Evolutionary conservation across 23 tunicate species (phyloP), one percentile per base, ranked within the genome.

Genomic region (Trididemnum miniatum): DNA sequence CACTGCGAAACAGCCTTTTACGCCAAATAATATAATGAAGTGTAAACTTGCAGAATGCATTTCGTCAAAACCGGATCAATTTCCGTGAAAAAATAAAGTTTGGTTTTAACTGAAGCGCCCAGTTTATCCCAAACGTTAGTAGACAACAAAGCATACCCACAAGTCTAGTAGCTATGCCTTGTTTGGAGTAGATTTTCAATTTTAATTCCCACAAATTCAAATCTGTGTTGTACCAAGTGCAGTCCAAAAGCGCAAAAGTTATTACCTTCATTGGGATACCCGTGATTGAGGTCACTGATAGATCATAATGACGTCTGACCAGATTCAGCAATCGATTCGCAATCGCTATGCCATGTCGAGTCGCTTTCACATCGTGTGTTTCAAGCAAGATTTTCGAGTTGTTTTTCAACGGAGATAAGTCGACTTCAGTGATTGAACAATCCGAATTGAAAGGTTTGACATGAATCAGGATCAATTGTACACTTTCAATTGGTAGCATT

Each of bases 211-310:
- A n/a, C n/a, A n/a, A n/a, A n/a, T n/a, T n/a, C n/a, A n/a, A n/a
- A n/a, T n/a, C n/a, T n/a, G n/a, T n/a, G n/a, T n/a, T n/a, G n/a
- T n/a, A n/a, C n/a, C n/a, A n/a, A n/a, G n/a, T n/a, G n/a, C n/a
- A n/a, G n/a, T n/a, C n/a, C n/a, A n/a, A n/a, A n/a, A 44, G 54
- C 15, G 15, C 54, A 62, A 62, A 62, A 62, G 5, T 62, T 32
- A 4, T 3, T 67, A 93, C 98, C 89, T 93, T 93, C 98, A 93
- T 93, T 0, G 98, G 98, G 18, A 93, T 93, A 64, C 98, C 98
- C 35, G 89, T 88, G 12, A 93, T 91, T 37, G 94, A 83, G 9
- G 98, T 93, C 2, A 85, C 98, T 3, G 98, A 93, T 0, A 93
- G 54, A 72, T 93, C 85, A 79, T 65, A 93, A 71, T 93, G 92